These are phyloP conservation scores for Xiphophorus hellerii DNA, from an alignment of 2,113 vertebrate species.

Conservation along the genomic window DNA sequence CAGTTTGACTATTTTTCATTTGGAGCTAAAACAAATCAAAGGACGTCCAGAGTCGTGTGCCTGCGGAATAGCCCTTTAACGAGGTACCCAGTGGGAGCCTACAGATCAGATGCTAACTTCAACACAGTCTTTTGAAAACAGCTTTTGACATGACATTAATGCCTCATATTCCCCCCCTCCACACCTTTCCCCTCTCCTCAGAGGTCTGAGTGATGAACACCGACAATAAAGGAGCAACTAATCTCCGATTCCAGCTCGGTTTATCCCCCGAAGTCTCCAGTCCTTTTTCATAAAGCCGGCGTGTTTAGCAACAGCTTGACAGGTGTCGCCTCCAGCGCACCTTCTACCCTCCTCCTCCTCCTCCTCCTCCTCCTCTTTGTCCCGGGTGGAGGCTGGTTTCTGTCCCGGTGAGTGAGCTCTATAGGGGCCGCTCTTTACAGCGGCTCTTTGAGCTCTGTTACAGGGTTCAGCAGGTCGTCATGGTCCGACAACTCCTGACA, in stretches of 20 bases:
- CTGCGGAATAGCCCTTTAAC: not conserved
- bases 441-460: constrained; percentile 58
- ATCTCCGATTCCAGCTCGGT: constrained; percentile 48
- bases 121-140: not conserved
- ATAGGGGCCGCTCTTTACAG: constrained; percentile 27
- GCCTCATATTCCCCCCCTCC: not conserved
- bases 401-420: not conserved
- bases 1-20: not conserved
- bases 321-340: constrained; percentile 64
- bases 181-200: constrained; percentile 5
- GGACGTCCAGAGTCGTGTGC: not conserved
- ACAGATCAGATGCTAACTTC: not conserved
- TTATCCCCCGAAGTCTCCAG: constrained; percentile 30
- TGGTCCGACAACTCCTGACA: constrained; percentile 64
- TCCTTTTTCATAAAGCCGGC: constrained; percentile 43
- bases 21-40: not conserved
- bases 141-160: constrained; percentile 16
- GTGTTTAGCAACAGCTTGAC: constrained; percentile 61
- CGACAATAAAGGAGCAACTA: constrained; percentile 51
- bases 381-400: constrained; percentile 13
- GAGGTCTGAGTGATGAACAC: constrained; percentile 10
- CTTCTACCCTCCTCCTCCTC: constrained; percentile 17
- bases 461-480: constrained; percentile 69
- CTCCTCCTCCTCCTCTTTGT: constrained; percentile 12
- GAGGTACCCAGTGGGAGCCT: not conserved